Percentiles rank a stretch among this genome's conserved stretches.
Conservation (phyloP, 2,888 invertebrate genomes). For the Podabrus alpinus region DNA sequence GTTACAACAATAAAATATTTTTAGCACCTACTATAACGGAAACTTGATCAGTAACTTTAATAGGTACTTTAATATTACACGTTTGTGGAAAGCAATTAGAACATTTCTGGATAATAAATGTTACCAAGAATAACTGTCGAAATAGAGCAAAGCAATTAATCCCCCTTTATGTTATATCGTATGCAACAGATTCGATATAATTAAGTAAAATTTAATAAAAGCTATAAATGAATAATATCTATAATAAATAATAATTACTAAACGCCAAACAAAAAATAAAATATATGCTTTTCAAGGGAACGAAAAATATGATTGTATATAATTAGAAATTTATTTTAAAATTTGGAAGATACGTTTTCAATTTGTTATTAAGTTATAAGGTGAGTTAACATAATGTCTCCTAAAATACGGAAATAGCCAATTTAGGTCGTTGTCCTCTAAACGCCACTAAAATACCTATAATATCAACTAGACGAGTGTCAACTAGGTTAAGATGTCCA, state of each 20-base stretch:
- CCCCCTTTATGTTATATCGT: background rate
- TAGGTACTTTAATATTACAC: background rate
- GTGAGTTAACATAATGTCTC: conserved; percentile 12
- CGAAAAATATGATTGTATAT: background rate
- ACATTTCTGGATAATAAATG: background rate
- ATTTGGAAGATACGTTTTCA: conserved; percentile 1
- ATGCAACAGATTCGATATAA: background rate
- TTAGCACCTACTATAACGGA: background rate
- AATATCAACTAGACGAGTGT: conserved; percentile 21
- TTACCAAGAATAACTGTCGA: background rate
- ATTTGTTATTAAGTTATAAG: background rate
- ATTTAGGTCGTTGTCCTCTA: conserved; percentile 35
- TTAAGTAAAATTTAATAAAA: too few relatives aligned
- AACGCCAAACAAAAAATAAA: background rate
- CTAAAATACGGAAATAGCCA: conserved; percentile 39
- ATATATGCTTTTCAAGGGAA: background rate
- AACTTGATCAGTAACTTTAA: background rate
- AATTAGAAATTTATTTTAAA: background rate
- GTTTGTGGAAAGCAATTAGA: background rate
- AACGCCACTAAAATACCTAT: conserved; percentile 10
- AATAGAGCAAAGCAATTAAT: background rate
- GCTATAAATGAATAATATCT: background rate
- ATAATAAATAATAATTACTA: background rate
- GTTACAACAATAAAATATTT: background rate
- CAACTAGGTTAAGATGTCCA: conserved; percentile 24